A percentile compares a stretch with the other conserved stretches of the same genome.
Evolutionary conservation across 2,888 invertebrate genomes (phyloP).

Genomic region (Zaprionus bogoriensis): DNA sequence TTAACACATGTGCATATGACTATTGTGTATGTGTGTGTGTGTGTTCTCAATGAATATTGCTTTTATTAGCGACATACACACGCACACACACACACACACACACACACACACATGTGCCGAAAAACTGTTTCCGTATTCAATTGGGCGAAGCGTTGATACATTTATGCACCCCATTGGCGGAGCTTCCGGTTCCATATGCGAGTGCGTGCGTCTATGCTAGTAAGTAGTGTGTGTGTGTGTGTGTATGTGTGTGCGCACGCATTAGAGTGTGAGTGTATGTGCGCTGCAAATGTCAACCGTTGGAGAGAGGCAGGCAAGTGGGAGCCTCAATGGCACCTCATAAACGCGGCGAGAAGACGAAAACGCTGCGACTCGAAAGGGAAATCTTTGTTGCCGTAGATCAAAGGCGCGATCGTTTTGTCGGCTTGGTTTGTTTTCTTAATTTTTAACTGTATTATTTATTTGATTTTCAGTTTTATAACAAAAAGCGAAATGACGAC

Average conservation of each 20-base stretch:
- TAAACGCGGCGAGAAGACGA: constrained; percentile 54
- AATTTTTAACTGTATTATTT: constrained; percentile 16
- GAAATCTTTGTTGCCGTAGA: constrained; percentile 34
- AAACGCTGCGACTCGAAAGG: constrained; percentile 5
- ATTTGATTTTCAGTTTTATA: constrained; percentile 23
- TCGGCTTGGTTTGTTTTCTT: constrained; percentile 14
- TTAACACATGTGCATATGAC: too few species aligned
- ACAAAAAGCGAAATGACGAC: not conserved
- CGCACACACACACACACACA: not conserved
- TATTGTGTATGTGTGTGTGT: not conserved
- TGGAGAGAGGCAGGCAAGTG: constrained; percentile 23
- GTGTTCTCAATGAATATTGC: not conserved
- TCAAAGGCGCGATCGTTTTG: constrained; percentile 39
- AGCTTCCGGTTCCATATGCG: constrained; percentile 62
- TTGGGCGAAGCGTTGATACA: constrained; percentile 73
- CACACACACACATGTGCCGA: not conserved
- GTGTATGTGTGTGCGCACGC: not conserved
- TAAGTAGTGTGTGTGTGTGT: not conserved
- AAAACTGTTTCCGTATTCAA: constrained; percentile 41
- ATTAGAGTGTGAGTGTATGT: not conserved
- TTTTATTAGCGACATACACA: not conserved
- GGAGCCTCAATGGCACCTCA: constrained; percentile 70
- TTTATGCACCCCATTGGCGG: constrained; percentile 69
- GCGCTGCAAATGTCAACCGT: constrained; percentile 49
- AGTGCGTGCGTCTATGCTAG: not conserved